These are phyloP conservation scores for Oreocharis arfaki DNA, from an alignment of 2,113 vertebrate genomes.

Conservation along the genomic window DNA sequence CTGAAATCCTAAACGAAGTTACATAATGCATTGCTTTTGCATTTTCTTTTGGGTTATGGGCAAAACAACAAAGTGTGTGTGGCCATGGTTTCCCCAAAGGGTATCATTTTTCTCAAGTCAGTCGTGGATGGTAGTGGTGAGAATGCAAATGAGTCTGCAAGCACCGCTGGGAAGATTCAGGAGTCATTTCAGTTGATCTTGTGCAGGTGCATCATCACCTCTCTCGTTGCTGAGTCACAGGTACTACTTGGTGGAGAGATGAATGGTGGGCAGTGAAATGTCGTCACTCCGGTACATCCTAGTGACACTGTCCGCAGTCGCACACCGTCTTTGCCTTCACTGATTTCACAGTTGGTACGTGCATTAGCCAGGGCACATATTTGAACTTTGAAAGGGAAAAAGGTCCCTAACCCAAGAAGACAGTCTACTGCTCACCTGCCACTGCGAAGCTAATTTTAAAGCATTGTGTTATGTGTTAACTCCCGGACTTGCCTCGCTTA, in stretches of 20 bases:
- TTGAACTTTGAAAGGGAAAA: background rate
- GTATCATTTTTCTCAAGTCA: background rate
- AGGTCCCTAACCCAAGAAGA: background rate
- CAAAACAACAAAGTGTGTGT: background rate
- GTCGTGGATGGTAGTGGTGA: background rate
- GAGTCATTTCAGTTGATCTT: background rate
- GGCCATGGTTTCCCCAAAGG: background rate
- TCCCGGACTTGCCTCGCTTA: background rate
- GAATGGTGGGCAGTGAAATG: background rate
- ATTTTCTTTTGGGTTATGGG: background rate
- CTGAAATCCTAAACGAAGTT: background rate
- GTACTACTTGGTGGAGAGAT: background rate
- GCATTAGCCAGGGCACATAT: background rate
- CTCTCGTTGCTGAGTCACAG: background rate
- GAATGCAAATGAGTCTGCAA: background rate
- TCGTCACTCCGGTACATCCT: rapidly evolving
- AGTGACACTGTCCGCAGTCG: background rate
- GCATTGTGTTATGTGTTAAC: background rate
- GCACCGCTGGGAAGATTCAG: background rate
- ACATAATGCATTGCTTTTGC: background rate
- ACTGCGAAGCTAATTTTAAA: background rate
- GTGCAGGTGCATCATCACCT: background rate
- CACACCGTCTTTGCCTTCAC: background rate
- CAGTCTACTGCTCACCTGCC: background rate
- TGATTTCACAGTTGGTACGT: background rate